phyloP scores from a whole-genome alignment of 2,888 invertebrate genomes.

The Cetonia aurata region DNA sequence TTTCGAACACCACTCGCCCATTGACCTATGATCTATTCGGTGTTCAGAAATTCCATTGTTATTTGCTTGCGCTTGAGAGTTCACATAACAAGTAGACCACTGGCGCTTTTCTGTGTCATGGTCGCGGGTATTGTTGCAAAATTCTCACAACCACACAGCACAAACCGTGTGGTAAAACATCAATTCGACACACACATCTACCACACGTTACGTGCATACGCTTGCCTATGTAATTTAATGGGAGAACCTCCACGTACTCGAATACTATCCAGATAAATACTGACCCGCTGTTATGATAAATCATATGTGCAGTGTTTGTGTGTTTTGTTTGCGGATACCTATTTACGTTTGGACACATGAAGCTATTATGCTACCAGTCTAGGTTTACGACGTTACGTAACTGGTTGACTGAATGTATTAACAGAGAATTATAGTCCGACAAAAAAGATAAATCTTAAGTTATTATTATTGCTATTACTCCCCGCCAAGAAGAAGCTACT shows the following conservation, averaged over 20 bases:
- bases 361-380: constrained; percentile 20
- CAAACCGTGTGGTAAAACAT: constrained; percentile 9
- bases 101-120: constrained; percentile 28
- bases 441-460: constrained; percentile 27
- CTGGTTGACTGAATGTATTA: constrained; percentile 5
- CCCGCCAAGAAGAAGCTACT: too few species aligned
- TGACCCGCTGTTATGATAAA: constrained; percentile 19
- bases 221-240: constrained; percentile 1
- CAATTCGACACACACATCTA: constrained; percentile 12
- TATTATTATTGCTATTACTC: too few species aligned
- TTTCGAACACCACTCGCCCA: background rate
- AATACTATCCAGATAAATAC: background rate
- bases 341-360: constrained; percentile 32
- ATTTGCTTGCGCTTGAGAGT: constrained; percentile 3
- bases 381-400: constrained; percentile 30
- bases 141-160: constrained; percentile 11
- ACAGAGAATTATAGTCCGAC: constrained; percentile 15
- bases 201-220: background rate
- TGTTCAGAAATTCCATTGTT: constrained; percentile 36
- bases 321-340: constrained; percentile 30
- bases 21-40: constrained; percentile 31
- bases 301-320: background rate
- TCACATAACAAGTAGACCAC: constrained; percentile 34
- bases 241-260: constrained; percentile 3
- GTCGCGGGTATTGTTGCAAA: constrained; percentile 32